Evolutionary conservation across 2,113 vertebrate genomes (phyloP).

Genomic region (Nycticorax nycticorax): DNA sequence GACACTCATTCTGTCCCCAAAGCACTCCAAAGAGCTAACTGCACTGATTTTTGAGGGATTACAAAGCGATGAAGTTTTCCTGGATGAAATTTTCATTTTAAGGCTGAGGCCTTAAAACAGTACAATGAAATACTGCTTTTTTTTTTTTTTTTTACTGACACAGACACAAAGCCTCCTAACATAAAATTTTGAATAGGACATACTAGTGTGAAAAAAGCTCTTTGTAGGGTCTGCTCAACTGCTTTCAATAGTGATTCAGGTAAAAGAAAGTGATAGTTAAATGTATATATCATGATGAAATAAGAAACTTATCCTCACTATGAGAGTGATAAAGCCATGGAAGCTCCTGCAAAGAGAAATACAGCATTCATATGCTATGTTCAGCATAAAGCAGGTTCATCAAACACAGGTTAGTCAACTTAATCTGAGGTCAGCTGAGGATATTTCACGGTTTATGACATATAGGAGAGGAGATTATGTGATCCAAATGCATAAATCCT

Average conservation of each 20-base stretch:
- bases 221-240: background rate
- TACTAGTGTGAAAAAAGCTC: background rate
- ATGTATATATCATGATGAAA: background rate
- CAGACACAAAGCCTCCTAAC: background rate
- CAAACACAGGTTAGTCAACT: background rate
- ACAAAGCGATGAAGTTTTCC: conserved; percentile 8
- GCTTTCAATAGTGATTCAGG: background rate
- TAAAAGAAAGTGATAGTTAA: conserved; percentile 9
- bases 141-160: background rate
- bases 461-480: background rate
- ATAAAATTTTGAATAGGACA: background rate
- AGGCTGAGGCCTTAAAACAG: background rate
- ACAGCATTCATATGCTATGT: background rate
- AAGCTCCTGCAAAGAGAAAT: background rate
- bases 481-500: background rate
- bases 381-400: background rate
- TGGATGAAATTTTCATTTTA: conserved; percentile 47
- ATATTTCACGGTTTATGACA: background rate
- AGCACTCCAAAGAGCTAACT: background rate
- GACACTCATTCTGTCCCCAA: background rate
- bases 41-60: conserved; percentile 12
- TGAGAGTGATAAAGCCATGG: background rate
- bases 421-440: background rate
- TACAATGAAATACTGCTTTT: background rate
- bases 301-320: background rate